These are phyloP conservation scores for Allygus modestus DNA, from an alignment of 2,888 invertebrate species.

Conservation along the genomic window DNA sequence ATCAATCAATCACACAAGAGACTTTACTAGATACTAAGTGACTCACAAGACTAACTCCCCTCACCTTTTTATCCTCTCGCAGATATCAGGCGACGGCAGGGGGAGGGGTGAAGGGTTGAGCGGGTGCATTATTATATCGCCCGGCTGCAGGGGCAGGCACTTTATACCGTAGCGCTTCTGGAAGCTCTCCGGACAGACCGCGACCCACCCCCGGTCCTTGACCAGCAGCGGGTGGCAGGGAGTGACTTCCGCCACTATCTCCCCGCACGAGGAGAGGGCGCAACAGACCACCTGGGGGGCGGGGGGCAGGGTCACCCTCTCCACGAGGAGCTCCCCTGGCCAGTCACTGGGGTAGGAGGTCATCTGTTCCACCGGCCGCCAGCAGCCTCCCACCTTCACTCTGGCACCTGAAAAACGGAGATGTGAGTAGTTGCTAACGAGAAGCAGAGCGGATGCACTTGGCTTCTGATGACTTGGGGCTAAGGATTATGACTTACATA, in stretches of 20 bases:
- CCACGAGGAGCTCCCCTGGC: conserved; percentile 65
- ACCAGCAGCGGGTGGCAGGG: conserved; percentile 74
- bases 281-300: conserved; percentile 39
- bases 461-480: too few species aligned
- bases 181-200: conserved; percentile 73
- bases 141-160: conserved; percentile 73
- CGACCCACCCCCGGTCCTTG: conserved; percentile 75
- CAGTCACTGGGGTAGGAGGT: conserved; percentile 63
- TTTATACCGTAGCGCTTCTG: conserved; percentile 74
- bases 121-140: conserved; percentile 73
- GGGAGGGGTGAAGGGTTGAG: conserved; percentile 57
- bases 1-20: too few species aligned
- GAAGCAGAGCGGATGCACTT: too few species aligned
- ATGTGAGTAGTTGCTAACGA: too few species aligned
- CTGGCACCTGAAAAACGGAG: conserved; percentile 49
- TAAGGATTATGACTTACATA: too few species aligned
- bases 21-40: too few species aligned
- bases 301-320: conserved; percentile 55
- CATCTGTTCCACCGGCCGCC: conserved; percentile 63
- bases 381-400: conserved; percentile 59
- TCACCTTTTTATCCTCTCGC: conserved; percentile 69
- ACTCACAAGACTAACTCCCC: too few species aligned
- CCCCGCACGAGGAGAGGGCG: conserved; percentile 59
- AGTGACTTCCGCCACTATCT: conserved; percentile 72
- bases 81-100: conserved; percentile 68